Base-by-base conservation (phyloP, 2,797 vertebrate species). In the Scarus forsteni region DNA sequence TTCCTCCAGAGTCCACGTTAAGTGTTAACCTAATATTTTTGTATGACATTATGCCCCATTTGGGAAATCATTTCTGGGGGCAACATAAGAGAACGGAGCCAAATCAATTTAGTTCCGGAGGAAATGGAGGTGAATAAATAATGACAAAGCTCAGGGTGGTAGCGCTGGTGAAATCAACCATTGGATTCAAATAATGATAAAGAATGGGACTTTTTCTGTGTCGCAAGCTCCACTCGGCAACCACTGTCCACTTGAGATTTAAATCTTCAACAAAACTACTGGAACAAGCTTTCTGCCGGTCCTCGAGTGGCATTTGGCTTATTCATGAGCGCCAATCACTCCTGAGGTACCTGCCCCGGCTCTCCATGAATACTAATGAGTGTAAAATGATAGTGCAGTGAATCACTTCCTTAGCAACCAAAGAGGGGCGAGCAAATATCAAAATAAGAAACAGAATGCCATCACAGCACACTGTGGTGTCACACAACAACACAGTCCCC, bases 291-390 rank as follows among this genome's bases (percentile, higher is more conserved):
- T 56, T 45, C 61, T 60, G 15, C 66, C 36, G 65, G 70, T 46
- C 58, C 78, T 67, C 62, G 11, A 36, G 61, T 75, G 73, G 57
- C 59, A 81, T 87, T 87, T 84, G 65, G 61, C 70, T 81, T 80
- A 77, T 85, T 89, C 72, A 72, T 67, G 66, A 80, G 73, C 27
- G 58, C 18, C 80, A 80, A 71, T 89, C 80, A 80, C 73, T 86
- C 73, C 56, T 60, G 55, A 68, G 75, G 63, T 67, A 78, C 69
- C 76, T 85, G 77, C 87, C 77, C 80, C 5, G 10, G 19, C 27
- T 50, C 66, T 66, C 65, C 72, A 77, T 86, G 85, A 90, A 87
- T 90, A 87, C 76, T 85, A 82, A 90, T 85, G 50, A 69, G 71
- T 55, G 10, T 45, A 52, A 70, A 81, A 83, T 80, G 61, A 84